Conservation (phyloP, 2,113 vertebrate genomes). For the Eptatretus burgeri region DNA sequence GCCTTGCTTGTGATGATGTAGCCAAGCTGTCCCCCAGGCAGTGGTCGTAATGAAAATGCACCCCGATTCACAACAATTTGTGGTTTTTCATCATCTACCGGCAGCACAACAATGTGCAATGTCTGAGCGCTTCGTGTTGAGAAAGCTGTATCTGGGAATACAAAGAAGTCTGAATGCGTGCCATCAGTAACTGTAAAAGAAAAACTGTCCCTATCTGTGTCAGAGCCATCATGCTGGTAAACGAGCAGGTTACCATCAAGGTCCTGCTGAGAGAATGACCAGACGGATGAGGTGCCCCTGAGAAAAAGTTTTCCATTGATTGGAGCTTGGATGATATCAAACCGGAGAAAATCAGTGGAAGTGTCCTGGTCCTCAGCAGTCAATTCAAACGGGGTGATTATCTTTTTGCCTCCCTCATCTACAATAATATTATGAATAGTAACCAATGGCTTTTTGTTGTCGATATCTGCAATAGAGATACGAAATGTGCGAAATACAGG, state of each 20-base stretch:
- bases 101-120: slow-evolving; percentile 16
- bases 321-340: slow-evolving; percentile 16
- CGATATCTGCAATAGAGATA: slow-evolving; percentile 16
- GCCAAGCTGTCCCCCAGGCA: slow-evolving; percentile 14
- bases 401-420: slow-evolving; percentile 14
- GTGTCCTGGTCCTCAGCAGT: slow-evolving; percentile 16
- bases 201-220: slow-evolving; percentile 17
- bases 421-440: slow-evolving; percentile 14
- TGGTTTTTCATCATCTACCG: slow-evolving; percentile 13
- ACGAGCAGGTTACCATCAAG: slow-evolving; percentile 19
- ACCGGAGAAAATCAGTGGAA: slow-evolving; percentile 15
- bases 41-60: slow-evolving; percentile 12
- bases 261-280: slow-evolving; percentile 19
- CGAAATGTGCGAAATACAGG: slow-evolving; percentile 14
- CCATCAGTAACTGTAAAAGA: slow-evolving; percentile 20
- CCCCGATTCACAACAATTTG: slow-evolving; percentile 16
- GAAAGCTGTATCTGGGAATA: slow-evolving; percentile 15
- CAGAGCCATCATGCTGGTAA: slow-evolving; percentile 16
- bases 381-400: slow-evolving; percentile 20
- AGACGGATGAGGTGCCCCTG: slow-evolving; percentile 14
- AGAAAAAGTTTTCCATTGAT: slow-evolving; percentile 17
- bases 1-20: slow-evolving; percentile 18
- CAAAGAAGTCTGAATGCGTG: slow-evolving; percentile 15
- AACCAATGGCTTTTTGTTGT: slow-evolving; percentile 19
- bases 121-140: slow-evolving; percentile 16